phyloP scores from a whole-genome alignment of 92 coral and sea anemone genomes.

The Zoanthus sansibaricus region DNA sequence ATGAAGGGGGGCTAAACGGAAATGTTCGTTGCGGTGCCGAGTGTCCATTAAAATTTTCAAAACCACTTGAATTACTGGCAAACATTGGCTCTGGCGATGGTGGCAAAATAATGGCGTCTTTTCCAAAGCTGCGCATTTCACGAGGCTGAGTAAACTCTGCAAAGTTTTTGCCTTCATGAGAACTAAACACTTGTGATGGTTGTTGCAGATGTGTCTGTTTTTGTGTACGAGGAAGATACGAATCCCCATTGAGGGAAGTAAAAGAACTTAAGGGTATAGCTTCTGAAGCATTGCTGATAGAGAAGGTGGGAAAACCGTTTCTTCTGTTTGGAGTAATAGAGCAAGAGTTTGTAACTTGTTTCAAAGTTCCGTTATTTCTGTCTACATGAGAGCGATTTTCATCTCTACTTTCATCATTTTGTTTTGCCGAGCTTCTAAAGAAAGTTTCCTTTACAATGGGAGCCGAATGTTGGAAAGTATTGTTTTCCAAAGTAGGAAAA shows the following conservation, averaged over 20 bases:
- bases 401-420: neutral
- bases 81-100: neutral
- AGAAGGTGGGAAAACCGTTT: neutral
- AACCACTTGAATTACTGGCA: neutral
- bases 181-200: neutral
- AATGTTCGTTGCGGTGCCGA: neutral
- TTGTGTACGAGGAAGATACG: neutral
- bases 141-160: neutral
- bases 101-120: neutral
- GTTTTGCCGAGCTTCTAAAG: neutral
- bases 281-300: neutral
- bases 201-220: neutral
- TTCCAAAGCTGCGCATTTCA: neutral
- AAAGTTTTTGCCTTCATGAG: neutral
- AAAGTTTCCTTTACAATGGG: neutral
- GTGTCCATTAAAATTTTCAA: neutral
- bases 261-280: neutral
- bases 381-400: neutral
- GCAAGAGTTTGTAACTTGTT: neutral
- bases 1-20: conserved; percentile 1
- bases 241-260: neutral
- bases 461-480: neutral
- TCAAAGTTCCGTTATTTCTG: neutral
- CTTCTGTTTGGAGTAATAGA: neutral
- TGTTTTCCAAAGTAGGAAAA: conserved; percentile 17